These are phyloP conservation scores for Leptocoma aspasia DNA, from an alignment of 2,113 vertebrate genomes.

Conservation along the genomic window DNA sequence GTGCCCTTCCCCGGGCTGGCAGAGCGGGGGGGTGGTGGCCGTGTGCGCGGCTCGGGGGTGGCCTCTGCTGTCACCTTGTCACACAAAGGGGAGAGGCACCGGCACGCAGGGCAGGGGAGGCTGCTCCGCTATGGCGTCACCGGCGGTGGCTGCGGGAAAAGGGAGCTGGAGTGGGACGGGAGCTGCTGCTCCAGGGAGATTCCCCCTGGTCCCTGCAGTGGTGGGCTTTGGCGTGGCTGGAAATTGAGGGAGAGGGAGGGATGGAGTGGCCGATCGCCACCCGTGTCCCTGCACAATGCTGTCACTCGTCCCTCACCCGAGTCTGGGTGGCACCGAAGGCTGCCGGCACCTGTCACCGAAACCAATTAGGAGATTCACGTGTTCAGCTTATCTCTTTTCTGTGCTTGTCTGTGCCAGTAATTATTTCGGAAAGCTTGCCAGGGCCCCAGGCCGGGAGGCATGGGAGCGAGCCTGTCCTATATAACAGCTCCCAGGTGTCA, in stretches of 20 bases:
- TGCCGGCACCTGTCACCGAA: background rate
- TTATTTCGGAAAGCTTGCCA: background rate
- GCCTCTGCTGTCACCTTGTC: background rate
- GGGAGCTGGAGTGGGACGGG: background rate
- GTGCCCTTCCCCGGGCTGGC: background rate
- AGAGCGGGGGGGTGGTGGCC: background rate
- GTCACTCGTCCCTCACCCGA: background rate
- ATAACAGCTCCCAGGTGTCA: background rate
- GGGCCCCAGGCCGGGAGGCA: background rate
- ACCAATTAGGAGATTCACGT: background rate
- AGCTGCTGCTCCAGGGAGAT: fast-evolving
- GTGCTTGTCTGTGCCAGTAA: background rate
- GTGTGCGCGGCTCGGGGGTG: background rate
- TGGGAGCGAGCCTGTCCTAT: background rate
- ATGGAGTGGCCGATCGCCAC: background rate
- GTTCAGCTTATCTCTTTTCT: fast-evolving
- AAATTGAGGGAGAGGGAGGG: background rate
- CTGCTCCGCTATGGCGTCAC: background rate
- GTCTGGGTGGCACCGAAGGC: background rate
- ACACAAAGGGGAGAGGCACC: background rate
- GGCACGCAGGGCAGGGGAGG: background rate
- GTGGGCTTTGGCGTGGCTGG: background rate
- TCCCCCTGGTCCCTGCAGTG: fast-evolving
- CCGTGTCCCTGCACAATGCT: fast-evolving
- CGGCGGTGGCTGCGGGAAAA: background rate